These are phyloP conservation scores for Loris lydekkerianus DNA, from an alignment of 2,797 vertebrate species.

Conservation along the genomic window DNA sequence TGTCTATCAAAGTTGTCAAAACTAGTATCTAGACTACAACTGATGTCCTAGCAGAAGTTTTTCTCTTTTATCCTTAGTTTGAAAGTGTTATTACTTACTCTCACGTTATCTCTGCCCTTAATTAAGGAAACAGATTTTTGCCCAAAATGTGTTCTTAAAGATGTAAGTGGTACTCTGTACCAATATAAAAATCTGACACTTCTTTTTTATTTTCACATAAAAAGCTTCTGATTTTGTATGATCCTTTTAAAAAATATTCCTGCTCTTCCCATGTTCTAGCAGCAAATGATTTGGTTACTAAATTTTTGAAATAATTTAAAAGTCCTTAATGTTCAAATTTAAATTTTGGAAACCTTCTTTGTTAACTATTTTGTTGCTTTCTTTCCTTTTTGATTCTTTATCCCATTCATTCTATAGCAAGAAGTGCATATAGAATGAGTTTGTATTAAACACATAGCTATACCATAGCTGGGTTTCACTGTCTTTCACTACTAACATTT, in stretches of 20 bases:
- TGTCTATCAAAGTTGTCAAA: not conserved
- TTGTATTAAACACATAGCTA: not conserved
- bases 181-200: slow-evolving; percentile 42
- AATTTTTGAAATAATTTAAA: not conserved
- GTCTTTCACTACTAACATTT: not conserved
- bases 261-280: slow-evolving; percentile 8
- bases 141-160: slow-evolving; percentile 10
- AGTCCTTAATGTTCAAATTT: not conserved
- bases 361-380: not conserved
- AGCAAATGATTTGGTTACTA: not conserved
- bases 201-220: slow-evolving; percentile 30
- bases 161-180: not conserved
- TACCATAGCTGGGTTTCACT: not conserved
- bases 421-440: not conserved
- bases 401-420: not conserved
- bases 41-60: not conserved
- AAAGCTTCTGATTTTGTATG: not conserved
- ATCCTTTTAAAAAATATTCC: slow-evolving; percentile 1
- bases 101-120: not conserved
- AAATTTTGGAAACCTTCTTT: slow-evolving; percentile 30
- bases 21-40: not conserved
- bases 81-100: slow-evolving; percentile 31
- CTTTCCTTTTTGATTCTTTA: not conserved
- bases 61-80: slow-evolving; percentile 3
- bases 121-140: slow-evolving; percentile 30